Conservation (phyloP, 2,797 vertebrate genomes). For the Diceros bicornis region DNA sequence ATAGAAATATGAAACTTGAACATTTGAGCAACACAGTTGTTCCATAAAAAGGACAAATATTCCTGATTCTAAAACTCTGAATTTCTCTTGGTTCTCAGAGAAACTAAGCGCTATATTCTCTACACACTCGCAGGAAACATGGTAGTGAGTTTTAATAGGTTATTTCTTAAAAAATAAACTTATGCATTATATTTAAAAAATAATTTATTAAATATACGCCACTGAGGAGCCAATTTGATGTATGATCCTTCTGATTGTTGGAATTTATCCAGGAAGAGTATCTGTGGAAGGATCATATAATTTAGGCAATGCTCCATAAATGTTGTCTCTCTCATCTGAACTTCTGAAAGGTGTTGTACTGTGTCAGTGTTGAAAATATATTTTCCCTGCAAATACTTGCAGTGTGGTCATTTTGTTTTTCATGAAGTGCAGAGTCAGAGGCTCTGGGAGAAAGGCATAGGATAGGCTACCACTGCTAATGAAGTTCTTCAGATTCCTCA, state of each 20-base stretch:
- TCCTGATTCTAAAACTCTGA: constrained; percentile 10
- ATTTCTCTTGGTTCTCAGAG: constrained; percentile 33
- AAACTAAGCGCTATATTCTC: background rate
- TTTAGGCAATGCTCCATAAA: background rate
- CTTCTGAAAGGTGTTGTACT: background rate
- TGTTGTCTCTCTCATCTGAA: background rate
- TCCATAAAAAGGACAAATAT: constrained; percentile 8
- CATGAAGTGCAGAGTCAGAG: background rate
- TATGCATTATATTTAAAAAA: background rate
- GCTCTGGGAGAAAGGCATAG: background rate
- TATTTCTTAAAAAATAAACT: constrained; percentile 16
- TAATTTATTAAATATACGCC: background rate
- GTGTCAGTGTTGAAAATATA: background rate
- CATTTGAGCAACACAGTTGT: background rate
- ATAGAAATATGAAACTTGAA: background rate
- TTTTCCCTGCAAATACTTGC: background rate
- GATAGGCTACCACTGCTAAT: background rate
- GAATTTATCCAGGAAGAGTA: background rate
- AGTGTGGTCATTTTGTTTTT: background rate
- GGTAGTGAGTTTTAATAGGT: background rate
- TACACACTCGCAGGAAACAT: background rate
- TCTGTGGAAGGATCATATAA: background rate
- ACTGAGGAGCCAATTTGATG: background rate
- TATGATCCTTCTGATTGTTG: background rate
- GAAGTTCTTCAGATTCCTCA: background rate